phyloP scores from a whole-genome alignment of 2,888 invertebrate genomes.

The Lepetodrilus schrolli region DNA sequence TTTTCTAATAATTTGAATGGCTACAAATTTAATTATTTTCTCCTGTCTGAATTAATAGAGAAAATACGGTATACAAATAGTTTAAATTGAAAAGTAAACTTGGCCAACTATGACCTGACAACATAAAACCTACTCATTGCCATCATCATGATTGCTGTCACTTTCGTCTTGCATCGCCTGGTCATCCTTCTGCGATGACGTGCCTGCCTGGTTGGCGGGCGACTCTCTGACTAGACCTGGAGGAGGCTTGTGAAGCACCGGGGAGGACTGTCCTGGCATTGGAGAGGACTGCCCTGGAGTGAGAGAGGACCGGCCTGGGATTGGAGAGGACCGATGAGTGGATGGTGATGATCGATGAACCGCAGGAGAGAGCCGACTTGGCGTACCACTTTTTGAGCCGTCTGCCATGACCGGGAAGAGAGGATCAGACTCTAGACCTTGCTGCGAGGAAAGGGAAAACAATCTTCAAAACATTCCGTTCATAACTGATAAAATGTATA shows the following conservation, averaged over 20 bases:
- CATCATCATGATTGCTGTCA: neutral
- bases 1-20: no score
- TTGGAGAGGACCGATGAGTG: neutral
- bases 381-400: slow-evolving; percentile 19
- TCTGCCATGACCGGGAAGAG: slow-evolving; percentile 71
- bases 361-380: neutral
- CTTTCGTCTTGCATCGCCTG: neutral
- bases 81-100: no score
- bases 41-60: no score
- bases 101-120: no score
- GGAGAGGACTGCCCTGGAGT: slow-evolving; percentile 38
- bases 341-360: neutral
- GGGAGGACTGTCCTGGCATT: neutral
- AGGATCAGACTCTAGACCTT: slow-evolving; percentile 73
- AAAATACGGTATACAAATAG: no score
- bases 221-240: neutral
- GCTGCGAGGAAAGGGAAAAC: slow-evolving; percentile 60
- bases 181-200: neutral
- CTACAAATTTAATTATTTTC: no score
- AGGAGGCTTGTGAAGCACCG: neutral
- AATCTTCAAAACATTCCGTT: no score
- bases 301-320: neutral
- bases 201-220: neutral
- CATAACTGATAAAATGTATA: no score
- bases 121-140: neutral